These are phyloP conservation scores for Terebella lapidaria DNA, from an alignment of 2,888 invertebrate species.

Conservation along the genomic window DNA sequence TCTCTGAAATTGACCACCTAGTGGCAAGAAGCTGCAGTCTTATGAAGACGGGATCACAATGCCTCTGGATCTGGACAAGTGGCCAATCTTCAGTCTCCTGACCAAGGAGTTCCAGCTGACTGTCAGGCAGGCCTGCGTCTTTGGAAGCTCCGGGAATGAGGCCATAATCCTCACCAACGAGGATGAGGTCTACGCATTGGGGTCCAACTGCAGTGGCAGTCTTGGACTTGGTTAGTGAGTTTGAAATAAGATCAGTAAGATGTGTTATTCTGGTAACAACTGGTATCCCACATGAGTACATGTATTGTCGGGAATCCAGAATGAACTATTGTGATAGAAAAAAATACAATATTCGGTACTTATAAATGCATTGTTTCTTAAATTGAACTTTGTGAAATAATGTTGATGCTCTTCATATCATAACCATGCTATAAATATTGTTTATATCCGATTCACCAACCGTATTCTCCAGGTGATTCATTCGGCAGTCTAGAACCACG, in stretches of 20 bases:
- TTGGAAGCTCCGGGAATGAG: slow-evolving; percentile 61
- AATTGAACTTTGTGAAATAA: background rate
- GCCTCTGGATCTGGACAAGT: slow-evolving; percentile 54
- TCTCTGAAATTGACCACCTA: background rate
- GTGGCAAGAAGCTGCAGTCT: slow-evolving; percentile 12
- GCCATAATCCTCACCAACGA: slow-evolving; percentile 60
- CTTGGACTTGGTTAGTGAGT: slow-evolving; percentile 53
- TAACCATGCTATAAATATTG: too few relatives aligned
- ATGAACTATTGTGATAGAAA: too few relatives aligned
- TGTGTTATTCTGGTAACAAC: too few relatives aligned
- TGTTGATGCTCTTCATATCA: background rate
- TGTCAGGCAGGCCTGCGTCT: slow-evolving; percentile 59
- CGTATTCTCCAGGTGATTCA: slow-evolving; percentile 57
- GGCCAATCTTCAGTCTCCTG: slow-evolving; percentile 61
- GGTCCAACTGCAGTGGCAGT: slow-evolving; percentile 60
- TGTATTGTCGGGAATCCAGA: too few relatives aligned
- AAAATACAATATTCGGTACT: background rate
- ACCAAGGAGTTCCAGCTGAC: slow-evolving; percentile 56
- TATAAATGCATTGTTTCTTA: background rate
- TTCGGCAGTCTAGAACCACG: slow-evolving; percentile 58
- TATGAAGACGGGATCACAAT: slow-evolving; percentile 15
- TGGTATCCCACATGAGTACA: too few relatives aligned
- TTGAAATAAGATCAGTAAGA: background rate
- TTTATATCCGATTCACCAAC: too few relatives aligned
- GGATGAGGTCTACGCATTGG: slow-evolving; percentile 60